Conservation (phyloP, 2,113 vertebrate species). For the Puntigrus tetrazona region DNA sequence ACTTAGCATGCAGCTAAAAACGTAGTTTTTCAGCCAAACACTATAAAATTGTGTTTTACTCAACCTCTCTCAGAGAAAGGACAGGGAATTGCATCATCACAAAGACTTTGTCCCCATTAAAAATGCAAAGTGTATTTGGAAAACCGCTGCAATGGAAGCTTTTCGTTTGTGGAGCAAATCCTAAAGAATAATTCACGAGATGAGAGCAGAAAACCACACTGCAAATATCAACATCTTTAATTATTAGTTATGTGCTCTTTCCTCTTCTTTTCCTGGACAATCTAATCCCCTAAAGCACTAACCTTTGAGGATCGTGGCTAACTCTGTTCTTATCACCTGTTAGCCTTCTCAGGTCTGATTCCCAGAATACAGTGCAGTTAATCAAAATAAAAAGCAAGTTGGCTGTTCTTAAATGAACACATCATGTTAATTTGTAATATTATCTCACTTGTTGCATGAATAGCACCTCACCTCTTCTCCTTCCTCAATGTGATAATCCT, state of each 20-base stretch:
- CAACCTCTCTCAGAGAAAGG: no score
- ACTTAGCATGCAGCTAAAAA: background rate
- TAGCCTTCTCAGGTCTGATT: background rate
- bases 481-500: constrained; percentile 97
- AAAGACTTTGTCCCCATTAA: constrained; percentile 25
- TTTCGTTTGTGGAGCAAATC: background rate
- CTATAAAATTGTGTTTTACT: no score
- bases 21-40: background rate
- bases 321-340: background rate
- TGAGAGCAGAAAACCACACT: background rate
- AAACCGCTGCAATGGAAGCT: background rate
- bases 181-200: background rate
- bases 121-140: background rate
- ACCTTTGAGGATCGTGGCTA: background rate
- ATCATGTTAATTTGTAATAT: background rate
- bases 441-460: background rate
- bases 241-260: background rate
- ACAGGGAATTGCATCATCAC: background rate
- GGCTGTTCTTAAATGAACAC: background rate
- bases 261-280: background rate
- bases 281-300: background rate
- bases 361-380: background rate
- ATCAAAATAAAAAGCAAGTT: background rate
- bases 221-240: background rate
- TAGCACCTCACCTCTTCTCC: constrained; percentile 89